Percentiles rank a stretch among this genome's conserved stretches.
Evolutionary conservation across 2,797 vertebrate species (phyloP).

Genomic region (Hyperoplus lanceolatus): DNA sequence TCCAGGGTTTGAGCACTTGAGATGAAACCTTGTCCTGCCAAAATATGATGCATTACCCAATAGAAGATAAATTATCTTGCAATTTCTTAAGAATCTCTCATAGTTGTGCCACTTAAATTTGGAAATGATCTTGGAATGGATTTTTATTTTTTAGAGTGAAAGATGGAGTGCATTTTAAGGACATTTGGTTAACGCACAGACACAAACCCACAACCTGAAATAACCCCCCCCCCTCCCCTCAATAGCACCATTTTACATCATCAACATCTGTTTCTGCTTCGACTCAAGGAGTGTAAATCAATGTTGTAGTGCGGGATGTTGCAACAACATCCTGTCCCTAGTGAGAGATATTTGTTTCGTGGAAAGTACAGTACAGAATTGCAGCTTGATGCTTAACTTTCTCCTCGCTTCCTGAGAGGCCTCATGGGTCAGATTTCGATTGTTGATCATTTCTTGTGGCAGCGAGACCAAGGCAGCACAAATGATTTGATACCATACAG

Average conservation of each 20-base stretch:
- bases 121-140: slow-evolving; percentile 26
- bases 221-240: slow-evolving; percentile 25
- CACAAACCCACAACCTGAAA: slow-evolving; percentile 16
- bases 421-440: slow-evolving; percentile 61
- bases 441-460: slow-evolving; percentile 49
- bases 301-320: slow-evolving; percentile 59
- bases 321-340: slow-evolving; percentile 81
- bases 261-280: slow-evolving; percentile 73
- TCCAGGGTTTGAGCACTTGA: slow-evolving; percentile 54
- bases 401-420: slow-evolving; percentile 63
- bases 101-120: slow-evolving; percentile 54
- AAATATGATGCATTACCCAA: slow-evolving; percentile 32
- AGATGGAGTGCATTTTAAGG: slow-evolving; percentile 23
- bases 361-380: slow-evolving; percentile 62
- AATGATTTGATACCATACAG: slow-evolving; percentile 31
- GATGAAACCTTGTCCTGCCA: slow-evolving; percentile 32
- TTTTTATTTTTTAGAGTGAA: background rate
- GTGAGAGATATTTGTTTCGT: slow-evolving; percentile 71
- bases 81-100: slow-evolving; percentile 47
- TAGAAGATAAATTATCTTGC: slow-evolving; percentile 18
- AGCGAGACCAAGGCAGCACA: slow-evolving; percentile 3
- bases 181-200: slow-evolving; percentile 15
- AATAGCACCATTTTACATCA: slow-evolving; percentile 57
- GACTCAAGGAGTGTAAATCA: slow-evolving; percentile 60
- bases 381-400: slow-evolving; percentile 51